A percentile compares a stretch with the other conserved stretches of the same genome.
phyloP scores from a whole-genome alignment of 1,140 invertebrate genomes.

The Trichoplusia ni region DNA sequence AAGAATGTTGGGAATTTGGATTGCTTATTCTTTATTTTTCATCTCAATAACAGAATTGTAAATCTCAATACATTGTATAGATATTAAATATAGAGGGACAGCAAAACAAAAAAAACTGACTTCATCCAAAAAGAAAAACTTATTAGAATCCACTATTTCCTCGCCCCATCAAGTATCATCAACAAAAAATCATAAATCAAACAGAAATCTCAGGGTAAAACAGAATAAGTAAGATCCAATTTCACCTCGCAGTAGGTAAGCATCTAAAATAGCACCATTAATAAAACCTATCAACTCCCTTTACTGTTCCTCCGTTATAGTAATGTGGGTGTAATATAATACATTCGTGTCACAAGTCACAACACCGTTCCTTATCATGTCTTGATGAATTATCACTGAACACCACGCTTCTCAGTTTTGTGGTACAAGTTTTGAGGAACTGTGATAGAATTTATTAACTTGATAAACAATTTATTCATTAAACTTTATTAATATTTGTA shows the following conservation, averaged over 20 bases:
- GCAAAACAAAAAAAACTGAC: not conserved
- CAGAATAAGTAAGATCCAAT: no score
- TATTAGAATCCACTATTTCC: no score
- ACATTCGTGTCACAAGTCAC: conserved; percentile 46
- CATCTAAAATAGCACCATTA: conserved; percentile 1
- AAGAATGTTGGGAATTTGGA: no score
- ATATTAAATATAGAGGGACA: no score
- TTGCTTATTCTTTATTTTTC: no score
- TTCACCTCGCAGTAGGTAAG: not conserved
- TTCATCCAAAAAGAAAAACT: no score
- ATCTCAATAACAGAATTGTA: no score
- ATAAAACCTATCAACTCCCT: conserved; percentile 14
- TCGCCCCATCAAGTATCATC: no score
- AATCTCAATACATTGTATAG: no score
- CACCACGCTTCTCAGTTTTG: conserved; percentile 24
- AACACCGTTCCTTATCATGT: conserved; percentile 59
- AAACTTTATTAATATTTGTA: no score
- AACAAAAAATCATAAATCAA: no score
- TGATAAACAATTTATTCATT: not conserved
- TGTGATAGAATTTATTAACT: not conserved
- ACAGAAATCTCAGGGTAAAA: no score
- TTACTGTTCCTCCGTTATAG: not conserved
- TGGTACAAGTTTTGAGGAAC: conserved; percentile 30
- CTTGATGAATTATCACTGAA: conserved; percentile 57
- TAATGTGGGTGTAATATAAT: conserved; percentile 49